Evolutionary conservation across 2,888 invertebrate genomes (phyloP), one percentile per base, ranked within the genome.

Genomic region (Tachina fera): DNA sequence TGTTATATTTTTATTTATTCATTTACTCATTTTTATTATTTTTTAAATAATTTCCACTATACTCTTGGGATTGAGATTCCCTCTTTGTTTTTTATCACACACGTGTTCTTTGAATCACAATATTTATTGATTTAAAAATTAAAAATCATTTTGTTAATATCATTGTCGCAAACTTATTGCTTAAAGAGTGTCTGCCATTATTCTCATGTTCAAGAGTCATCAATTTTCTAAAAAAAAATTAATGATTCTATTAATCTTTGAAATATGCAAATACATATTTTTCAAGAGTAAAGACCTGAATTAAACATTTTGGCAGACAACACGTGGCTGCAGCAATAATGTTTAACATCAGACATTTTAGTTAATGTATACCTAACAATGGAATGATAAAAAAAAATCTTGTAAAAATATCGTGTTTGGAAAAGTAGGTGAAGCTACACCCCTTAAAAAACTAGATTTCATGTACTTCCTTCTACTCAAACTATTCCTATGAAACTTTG

Each of bases 101-200:
- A 85, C 85, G 85, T 85, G 85, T 39, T 63, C 43, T 39, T 31
- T 6, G 53, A 76, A 77, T 82, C 82, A 82, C n/a, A 85, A 82
- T 85, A 82, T 85, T 85, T 85, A 82, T 74, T 75, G 82, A 71
- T 51, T 75, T 71, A 82, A 75, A n/a, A 81, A 77, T 78, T 74
- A 78, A 79, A 75, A 74, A 67, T 45, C 45, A 16, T 22, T 45
- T 76, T 31, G 13, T 70, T 22, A 61, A 53, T 31, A 31, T 63
- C 61, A 58, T 56, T n/a, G n/a, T 22, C 19, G 22, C 1, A 67
- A 85, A 60, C 82, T 71, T 61, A 61, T 68, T 68, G 49, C n/a
- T 11, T 53, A 5, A 74, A 56, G 58, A 60, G 51, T 84, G 76
- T 84, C 31, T 31, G 6, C 6, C 31, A 2, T 31, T 75, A 80